These are phyloP conservation scores for Torymus texanus DNA, from an alignment of 2,888 invertebrate species.

Conservation along the genomic window DNA sequence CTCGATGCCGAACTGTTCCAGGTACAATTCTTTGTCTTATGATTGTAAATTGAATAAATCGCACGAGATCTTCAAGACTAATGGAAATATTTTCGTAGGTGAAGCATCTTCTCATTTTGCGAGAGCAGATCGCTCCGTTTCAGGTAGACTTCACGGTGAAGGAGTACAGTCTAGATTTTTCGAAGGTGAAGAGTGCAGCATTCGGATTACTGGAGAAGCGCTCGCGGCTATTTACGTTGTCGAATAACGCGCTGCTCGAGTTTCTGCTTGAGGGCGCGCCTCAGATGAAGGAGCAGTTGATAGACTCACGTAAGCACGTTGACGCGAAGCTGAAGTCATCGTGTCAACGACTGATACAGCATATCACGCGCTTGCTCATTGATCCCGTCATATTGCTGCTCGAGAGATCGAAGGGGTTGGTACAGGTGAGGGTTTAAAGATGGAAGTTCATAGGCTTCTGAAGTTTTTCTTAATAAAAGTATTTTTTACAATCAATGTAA, in stretches of 20 bases:
- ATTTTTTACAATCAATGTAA: too few relatives aligned
- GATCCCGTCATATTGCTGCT: constrained; percentile 85
- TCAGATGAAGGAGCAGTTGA: constrained; percentile 91
- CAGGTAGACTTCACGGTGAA: constrained; percentile 95
- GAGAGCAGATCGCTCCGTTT: constrained; percentile 99
- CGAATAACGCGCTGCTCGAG: constrained; percentile 94
- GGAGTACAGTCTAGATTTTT: constrained; percentile 95
- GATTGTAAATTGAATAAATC: neutral
- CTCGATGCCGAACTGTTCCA: constrained; percentile 95
- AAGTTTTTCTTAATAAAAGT: too few relatives aligned
- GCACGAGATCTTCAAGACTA: too few relatives aligned
- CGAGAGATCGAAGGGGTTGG: constrained; percentile 76
- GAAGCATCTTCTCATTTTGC: constrained; percentile 95
- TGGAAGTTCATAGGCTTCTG: too few relatives aligned
- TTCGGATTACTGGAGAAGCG: constrained; percentile 85
- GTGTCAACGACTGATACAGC: constrained; percentile 91
- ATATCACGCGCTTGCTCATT: constrained; percentile 85
- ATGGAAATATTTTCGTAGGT: constrained; percentile 79
- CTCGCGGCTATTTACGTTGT: constrained; percentile 86
- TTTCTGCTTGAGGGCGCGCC: constrained; percentile 95
- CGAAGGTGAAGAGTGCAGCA: constrained; percentile 92
- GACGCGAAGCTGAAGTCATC: constrained; percentile 92
- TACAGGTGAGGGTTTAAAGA: constrained; percentile 17
- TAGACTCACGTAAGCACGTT: constrained; percentile 97
- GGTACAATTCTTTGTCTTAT: constrained; percentile 1